Conservation (phyloP, 2,888 invertebrate species). For the Acanthoscelides obtectus region DNA sequence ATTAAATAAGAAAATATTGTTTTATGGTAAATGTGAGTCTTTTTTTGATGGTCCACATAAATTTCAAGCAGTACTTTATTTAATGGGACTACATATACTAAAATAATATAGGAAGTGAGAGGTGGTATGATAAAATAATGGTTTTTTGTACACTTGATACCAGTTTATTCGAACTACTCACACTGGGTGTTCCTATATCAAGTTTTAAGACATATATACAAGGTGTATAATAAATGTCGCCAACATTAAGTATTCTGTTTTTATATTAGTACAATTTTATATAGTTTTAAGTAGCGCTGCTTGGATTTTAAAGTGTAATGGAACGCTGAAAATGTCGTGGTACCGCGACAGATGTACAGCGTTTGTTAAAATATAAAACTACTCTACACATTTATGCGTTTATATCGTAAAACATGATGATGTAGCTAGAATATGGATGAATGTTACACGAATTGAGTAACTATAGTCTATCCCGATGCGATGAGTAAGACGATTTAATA, state of each 20-base stretch:
- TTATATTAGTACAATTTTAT: conserved; percentile 18
- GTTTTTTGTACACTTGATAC: conserved; percentile 17
- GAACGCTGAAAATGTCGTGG: conserved; percentile 6
- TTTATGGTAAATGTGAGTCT: conserved; percentile 14
- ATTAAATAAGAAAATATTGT: neutral
- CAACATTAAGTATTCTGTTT: conserved; percentile 20
- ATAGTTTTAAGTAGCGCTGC: conserved; percentile 24
- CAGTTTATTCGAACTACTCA: conserved; percentile 20
- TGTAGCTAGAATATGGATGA: conserved; percentile 11
- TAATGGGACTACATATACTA: conserved; percentile 3
- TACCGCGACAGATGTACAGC: neutral
- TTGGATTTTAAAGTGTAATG: conserved; percentile 8
- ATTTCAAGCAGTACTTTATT: conserved; percentile 35
- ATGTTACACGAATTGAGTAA: conserved; percentile 4
- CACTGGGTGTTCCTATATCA: conserved; percentile 19
- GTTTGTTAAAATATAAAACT: conserved; percentile 9
- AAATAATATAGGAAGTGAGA: neutral
- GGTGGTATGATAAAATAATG: conserved; percentile 4
- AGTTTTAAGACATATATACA: conserved; percentile 11
- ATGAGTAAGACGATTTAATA: neutral
- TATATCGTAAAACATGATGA: conserved; percentile 15
- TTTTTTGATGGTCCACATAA: conserved; percentile 39
- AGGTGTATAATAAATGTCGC: conserved; percentile 27
- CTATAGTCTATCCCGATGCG: neutral
- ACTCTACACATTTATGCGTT: conserved; percentile 13